Evolutionary conservation across 1,140 invertebrate species (phyloP).

Genomic region (Heliconius eleuchia): DNA sequence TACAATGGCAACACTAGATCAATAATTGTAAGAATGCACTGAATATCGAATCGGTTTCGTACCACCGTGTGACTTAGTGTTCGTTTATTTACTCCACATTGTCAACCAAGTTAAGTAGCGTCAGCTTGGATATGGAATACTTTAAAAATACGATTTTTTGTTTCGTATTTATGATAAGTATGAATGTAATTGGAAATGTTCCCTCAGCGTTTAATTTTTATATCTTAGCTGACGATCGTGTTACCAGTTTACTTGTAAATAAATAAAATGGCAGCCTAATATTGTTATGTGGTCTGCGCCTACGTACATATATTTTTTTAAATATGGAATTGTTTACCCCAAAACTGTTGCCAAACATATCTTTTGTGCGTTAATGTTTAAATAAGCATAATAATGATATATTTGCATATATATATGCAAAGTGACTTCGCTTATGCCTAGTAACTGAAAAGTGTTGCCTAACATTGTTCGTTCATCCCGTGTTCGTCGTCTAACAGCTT

Average conservation of each 20-base stretch:
- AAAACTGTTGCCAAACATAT: conserved; percentile 14
- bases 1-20: not conserved
- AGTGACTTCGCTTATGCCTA: conserved; percentile 22
- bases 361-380: not conserved
- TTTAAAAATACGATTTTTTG: not conserved
- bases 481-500: conserved; percentile 32
- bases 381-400: not conserved
- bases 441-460: conserved; percentile 11
- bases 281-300: not conserved
- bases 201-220: not conserved
- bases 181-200: not conserved
- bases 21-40: not conserved
- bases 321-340: conserved; percentile 2
- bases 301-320: not conserved
- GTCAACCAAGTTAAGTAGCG: not conserved
- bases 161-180: not conserved
- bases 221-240: not conserved
- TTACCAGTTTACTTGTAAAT: conserved; percentile 8
- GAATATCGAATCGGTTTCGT: not conserved
- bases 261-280: not conserved
- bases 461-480: conserved; percentile 13
- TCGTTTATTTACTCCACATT: not conserved
- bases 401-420: conserved; percentile 1
- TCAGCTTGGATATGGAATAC: not conserved
- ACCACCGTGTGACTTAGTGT: not conserved